A percentile compares a stretch with the other conserved stretches of the same genome.
phyloP scores from a whole-genome alignment of 2,888 invertebrate species.

The Lithophane semibrunnea region DNA sequence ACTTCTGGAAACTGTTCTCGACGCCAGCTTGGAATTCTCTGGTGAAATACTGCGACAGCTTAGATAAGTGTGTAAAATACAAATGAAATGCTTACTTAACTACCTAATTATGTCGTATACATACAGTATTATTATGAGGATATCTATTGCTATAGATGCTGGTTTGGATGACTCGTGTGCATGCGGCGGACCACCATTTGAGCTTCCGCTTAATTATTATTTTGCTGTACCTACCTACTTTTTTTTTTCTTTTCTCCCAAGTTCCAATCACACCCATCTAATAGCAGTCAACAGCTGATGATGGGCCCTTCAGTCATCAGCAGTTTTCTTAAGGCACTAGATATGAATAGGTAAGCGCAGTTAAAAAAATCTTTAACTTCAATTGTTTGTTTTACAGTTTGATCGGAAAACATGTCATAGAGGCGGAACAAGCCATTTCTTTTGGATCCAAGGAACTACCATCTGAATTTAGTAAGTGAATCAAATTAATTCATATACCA shows the following conservation, averaged over 20 bases:
- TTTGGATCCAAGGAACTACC: conserved; percentile 65
- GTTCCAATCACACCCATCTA: not conserved
- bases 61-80: conserved; percentile 88
- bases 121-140: not conserved
- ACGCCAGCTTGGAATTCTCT: conserved; percentile 91
- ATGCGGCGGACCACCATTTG: not conserved
- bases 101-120: not conserved
- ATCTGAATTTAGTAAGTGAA: conserved; percentile 68
- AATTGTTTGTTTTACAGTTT: conserved; percentile 78
- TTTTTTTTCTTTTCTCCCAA: not conserved
- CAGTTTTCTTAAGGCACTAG: not conserved
- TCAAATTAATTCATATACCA: too few species aligned
- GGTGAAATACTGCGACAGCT: conserved; percentile 90
- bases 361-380: not conserved
- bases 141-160: too few species aligned
- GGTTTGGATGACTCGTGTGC: not conserved
- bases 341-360: not conserved
- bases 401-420: conserved; percentile 91
- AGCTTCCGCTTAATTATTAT: not conserved
- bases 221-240: too few species aligned
- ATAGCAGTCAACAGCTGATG: not conserved
- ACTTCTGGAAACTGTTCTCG: conserved; percentile 91
- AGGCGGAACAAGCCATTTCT: conserved; percentile 82
- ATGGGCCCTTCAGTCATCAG: not conserved
- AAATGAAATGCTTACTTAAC: conserved; percentile 1